These are phyloP conservation scores for Cassiopea andromeda DNA, from an alignment of 30 jellyfish, hydroid and myxozoan genomes.

Conservation along the genomic window DNA sequence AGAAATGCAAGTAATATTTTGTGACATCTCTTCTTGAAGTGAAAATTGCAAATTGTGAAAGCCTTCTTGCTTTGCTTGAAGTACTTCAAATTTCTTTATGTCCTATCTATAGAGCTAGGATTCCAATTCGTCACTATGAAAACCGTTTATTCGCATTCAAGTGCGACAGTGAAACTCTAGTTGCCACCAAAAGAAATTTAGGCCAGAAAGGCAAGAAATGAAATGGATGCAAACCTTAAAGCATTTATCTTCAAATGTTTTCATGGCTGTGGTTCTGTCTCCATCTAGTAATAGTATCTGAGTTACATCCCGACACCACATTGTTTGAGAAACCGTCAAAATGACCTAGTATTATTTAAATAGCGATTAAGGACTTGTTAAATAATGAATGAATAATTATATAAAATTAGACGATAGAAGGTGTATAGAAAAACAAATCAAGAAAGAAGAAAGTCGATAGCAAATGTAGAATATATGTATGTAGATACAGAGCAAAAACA, in stretches of 20 bases:
- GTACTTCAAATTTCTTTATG: no score
- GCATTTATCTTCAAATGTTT: slow-evolving; percentile 82
- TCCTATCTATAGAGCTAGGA: no score
- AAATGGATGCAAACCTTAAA: slow-evolving; percentile 49
- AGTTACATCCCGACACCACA: slow-evolving; percentile 96
- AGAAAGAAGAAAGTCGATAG: background rate
- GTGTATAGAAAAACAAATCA: background rate
- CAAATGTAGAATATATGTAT: background rate
- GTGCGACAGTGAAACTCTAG: no score
- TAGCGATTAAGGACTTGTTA: background rate
- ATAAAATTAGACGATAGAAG: background rate
- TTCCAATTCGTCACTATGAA: no score
- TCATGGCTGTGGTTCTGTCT: slow-evolving; percentile 67
- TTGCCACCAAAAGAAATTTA: no score
- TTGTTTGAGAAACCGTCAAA: slow-evolving; percentile 93
- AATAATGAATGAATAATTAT: background rate
- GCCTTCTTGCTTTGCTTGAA: no score
- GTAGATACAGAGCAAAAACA: background rate
- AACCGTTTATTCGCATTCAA: no score
- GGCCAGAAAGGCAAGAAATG: no score
- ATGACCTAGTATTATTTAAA: slow-evolving; percentile 71
- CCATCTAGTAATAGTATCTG: slow-evolving; percentile 63
- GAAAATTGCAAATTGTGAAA: no score
- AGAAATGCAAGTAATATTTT: no score
- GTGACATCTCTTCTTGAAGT: no score